Evolutionary conservation across 2,888 invertebrate genomes (phyloP), one percentile per base, ranked within the genome.

Genomic region (Ectemnius continuus): DNA sequence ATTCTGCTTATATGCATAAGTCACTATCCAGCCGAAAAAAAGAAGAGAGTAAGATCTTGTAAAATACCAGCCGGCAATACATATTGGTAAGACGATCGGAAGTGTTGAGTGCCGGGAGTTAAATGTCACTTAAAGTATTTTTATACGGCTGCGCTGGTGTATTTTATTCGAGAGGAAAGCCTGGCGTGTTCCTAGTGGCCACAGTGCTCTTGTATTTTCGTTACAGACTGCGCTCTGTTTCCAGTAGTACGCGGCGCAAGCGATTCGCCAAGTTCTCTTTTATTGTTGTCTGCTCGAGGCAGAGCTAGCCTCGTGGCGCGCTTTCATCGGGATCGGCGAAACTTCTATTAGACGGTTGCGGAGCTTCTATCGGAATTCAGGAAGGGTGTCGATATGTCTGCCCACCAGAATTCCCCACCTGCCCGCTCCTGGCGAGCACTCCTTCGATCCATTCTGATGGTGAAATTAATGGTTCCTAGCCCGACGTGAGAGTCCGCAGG

Each of bases 311-410:
- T 73, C 70, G 79, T 73, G 78, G 75, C 70, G 79, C 77, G 78
- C 75, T 81, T 77, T 78, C 67, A 78, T 81, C 80, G 81, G 67
- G 72, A 73, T 65, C 59, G 66, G 67, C 80, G 78, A 78, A 82
- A 82, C 70, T 82, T 80, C 82, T 82, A 82, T 82, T 82, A 82
- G 82, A 82, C 65, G 64, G 75, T 67, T 67, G 80, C 48, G 76
- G 67, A 75, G 75, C 67, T 78, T 73, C 78, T 75, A 79, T 75
- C 78, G 81, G 82, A 81, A 82, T 82, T 81, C 73, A 77, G 80
- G 78, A 80, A 80, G 80, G 81, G 82, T 82, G 81, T 81, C 82
- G 81, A 82, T 81, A 81, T 72, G 81, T 81, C 81, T 80, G 80
- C 73, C 70, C 69, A 66, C 72, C 71, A 82, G 82, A 75, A 82